Conservation (phyloP, 2,797 vertebrate species). For the Lepidocolaptes lacrymiger region DNA sequence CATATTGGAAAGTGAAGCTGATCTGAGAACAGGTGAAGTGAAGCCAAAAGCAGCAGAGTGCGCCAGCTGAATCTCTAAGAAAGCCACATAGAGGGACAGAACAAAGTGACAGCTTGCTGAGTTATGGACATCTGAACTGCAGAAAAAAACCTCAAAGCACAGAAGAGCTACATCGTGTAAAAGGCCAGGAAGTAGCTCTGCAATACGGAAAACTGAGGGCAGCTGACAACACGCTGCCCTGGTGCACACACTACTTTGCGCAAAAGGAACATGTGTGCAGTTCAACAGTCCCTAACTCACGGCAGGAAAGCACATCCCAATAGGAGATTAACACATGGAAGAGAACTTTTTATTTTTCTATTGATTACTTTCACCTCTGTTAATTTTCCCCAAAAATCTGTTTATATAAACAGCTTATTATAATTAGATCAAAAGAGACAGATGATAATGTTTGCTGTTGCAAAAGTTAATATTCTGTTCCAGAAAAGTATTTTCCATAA, state of each 20-base stretch:
- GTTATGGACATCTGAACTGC: not conserved
- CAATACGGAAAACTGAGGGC: not conserved
- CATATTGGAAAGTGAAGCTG: not conserved
- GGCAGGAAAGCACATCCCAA: not conserved
- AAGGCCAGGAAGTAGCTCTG: not conserved
- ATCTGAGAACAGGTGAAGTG: not conserved
- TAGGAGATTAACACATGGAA: not conserved
- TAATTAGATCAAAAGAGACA: not conserved
- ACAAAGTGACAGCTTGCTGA: not conserved
- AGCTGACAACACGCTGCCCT: not conserved
- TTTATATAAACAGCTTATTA: not conserved
- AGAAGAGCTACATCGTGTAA: not conserved
- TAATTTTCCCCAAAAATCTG: not conserved
- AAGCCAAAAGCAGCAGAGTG: not conserved
- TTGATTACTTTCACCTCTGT: not conserved
- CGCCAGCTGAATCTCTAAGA: not conserved
- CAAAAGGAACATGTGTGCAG: not conserved
- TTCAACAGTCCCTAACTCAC: not conserved
- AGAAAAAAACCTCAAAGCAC: not conserved
- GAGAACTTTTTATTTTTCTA: not conserved
- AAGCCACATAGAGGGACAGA: not conserved
- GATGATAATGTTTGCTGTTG: not conserved
- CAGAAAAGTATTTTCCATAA: not conserved
- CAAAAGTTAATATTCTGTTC: not conserved
- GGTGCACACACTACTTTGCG: rapidly evolving